Evolutionary conservation across 2,888 invertebrate species (phyloP).

Genomic region (Nysson spinosus): DNA sequence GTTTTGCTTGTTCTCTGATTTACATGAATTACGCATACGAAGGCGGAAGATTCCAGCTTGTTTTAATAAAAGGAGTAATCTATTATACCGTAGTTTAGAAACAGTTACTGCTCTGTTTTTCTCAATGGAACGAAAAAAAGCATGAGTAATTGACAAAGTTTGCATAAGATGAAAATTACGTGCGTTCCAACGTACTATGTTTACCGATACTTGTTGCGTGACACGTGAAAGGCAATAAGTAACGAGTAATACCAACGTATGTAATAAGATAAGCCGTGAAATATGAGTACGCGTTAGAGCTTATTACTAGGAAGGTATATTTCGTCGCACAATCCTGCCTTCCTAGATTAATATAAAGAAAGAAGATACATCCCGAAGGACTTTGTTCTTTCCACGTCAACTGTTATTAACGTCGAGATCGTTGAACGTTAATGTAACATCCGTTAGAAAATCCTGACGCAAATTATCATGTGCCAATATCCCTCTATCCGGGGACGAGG

Average conservation of each 20-base stretch:
- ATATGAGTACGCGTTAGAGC: constrained; percentile 9
- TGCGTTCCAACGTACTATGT: not conserved
- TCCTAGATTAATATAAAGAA: not conserved
- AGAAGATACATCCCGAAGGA: not conserved
- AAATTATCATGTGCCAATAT: constrained; percentile 1
- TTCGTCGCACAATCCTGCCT: constrained; percentile 3
- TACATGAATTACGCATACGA: too few species aligned
- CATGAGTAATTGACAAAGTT: too few species aligned
- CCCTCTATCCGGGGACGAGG: not conserved
- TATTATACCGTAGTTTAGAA: too few species aligned
- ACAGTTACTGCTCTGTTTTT: too few species aligned
- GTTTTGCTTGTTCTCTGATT: too few species aligned
- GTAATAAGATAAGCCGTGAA: constrained; percentile 26
- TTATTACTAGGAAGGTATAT: not conserved
- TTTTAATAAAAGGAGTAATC: too few species aligned
- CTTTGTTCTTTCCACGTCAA: not conserved
- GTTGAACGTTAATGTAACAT: not conserved
- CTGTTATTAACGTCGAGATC: not conserved
- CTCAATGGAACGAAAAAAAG: not conserved
- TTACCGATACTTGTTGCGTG: constrained; percentile 2
- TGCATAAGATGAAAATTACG: too few species aligned
- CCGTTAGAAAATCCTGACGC: constrained; percentile 4
- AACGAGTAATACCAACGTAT: constrained; percentile 1
- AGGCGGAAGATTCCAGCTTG: too few species aligned
- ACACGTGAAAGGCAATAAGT: constrained; percentile 8